Base-by-base conservation (phyloP, 2,888 invertebrate species). In the Julus scandinavius region DNA sequence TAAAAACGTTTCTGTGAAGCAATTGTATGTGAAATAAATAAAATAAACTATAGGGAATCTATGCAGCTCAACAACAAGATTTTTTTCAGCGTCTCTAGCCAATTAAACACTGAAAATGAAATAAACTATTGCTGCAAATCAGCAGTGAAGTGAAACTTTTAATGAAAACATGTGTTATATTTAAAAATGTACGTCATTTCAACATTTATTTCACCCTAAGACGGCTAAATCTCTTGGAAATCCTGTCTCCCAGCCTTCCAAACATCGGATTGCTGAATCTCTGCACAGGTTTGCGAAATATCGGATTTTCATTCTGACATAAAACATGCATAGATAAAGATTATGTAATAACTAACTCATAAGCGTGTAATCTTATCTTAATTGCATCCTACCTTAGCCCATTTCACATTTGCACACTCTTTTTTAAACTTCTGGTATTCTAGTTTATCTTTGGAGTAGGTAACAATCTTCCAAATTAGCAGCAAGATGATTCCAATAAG, bases 311-410 rank as follows among this genome's bases (percentile, higher is more conserved):
- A 58, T 58, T 58, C 58, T 58, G 15, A 49, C 50, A 17, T 5
- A 17, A 50, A 86, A 86, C 15, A 86, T 17, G 5, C 7, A 29
- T 49, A 49, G 6, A n/a, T n/a, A n/a, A n/a, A n/a, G n/a, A n/a
- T n/a, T n/a, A n/a, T n/a, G n/a, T n/a, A n/a, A n/a, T n/a, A n/a
- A n/a, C n/a, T n/a, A n/a, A n/a, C n/a, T n/a, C n/a, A n/a, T n/a
- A n/a, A n/a, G n/a, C n/a, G n/a, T n/a, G n/a, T n/a, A n/a, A n/a
- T n/a, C n/a, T n/a, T n/a, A n/a, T n/a, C n/a, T n/a, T n/a, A n/a
- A n/a, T n/a, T n/a, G n/a, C n/a, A n/a, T n/a, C 1, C 11, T 84
- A 84, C 84, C 41, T 84, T 84, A 3, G 84, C 84, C 84, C 84
- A 84, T 38, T 84, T 29, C 41, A 84, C 84, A 38, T 40, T 15